Evolutionary conservation across 2,113 vertebrate species (phyloP), one percentile per base, ranked within the genome.

Genomic region (Neodon shergylaensis): DNA sequence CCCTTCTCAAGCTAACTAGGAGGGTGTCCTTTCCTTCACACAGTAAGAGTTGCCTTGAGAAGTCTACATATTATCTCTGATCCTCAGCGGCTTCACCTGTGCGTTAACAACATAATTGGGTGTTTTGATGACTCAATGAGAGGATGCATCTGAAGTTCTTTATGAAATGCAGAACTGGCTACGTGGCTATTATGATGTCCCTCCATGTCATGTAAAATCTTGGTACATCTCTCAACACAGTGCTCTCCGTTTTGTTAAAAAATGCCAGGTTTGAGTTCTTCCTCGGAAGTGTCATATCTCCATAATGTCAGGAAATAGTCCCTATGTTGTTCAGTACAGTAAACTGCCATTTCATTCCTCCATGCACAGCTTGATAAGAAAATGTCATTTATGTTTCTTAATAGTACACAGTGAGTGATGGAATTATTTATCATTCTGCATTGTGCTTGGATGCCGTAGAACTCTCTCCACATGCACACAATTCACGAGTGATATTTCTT

Each of bases 131-230:
- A 72, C 74, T 49, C 33, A 94, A 49, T 36, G 31, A 81, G 72
- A 94, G 93, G 76, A 88, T 74, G 19, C 36, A 74, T 76, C 78
- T n/a, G 85, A 92, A 87, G 13, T 63, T 33, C 28, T 68, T 84
- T 89, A 63, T 24, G 78, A 94, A 66, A 90, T 94, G 58, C 70
- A 81, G 84, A 76, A 68, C 42, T 5, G 14, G 52, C 6, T 77
- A 19, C 6, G 1, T n/a, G 79, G 5, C 12, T 85, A 16, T 66
- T 73, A 26, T 66, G 72, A 42, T 94, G 73, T 31, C 72, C 39
- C 44, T 61, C 52, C 11, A 33, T n/a, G 21, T 26, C 54, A 42
- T 9, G 24, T 39, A 58, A 49, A 94, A 54, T 52, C 58, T 81
- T 92, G 44, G 65, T 5, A 63, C 16, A 10, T 68, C 36, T 89